Evolutionary conservation across 2,888 invertebrate genomes (phyloP), one percentile per base, ranked within the genome.

Genomic region (Drosophila acutilabella): DNA sequence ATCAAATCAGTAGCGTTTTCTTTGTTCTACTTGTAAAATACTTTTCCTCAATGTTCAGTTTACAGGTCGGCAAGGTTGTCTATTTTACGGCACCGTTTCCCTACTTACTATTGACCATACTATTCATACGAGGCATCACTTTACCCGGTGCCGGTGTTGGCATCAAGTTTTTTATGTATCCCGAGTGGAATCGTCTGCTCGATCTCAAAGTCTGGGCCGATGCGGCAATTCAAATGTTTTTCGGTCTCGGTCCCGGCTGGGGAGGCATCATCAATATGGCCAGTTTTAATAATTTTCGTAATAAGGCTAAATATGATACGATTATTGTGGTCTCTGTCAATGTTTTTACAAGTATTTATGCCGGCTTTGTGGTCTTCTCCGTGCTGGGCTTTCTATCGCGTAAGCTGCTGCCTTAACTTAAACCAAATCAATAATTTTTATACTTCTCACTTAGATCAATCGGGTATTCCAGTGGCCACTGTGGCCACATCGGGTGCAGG

Each of bases 211-310:
- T 98, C 4, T 98, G 98, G 98, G 96, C 96, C 0, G 97, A 98
- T 91, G 98, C 98, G 0, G 97, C 97, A 0, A 95, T 97, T n/a
- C 98, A 98, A 92, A 96, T 98, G 76, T 97, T 98, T 92, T 98
- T 96, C 91, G 97, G 98, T 0, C 94, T 98, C 16, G 98, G 98
- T 2, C 96, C 97, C 0, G 97, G 97, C 6, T 96, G 96, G 95
- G 97, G 97, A 44, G 96, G 96, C 7, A 94, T 97, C 59, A 94
- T 97, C 59, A 96, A 96, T 90, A 96, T 96, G 96, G 96, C 97
- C 36, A 97, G 97, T 90, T 97, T 95, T 90, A 97, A 96, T 91
- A 93, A 94, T 72, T 96, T 96, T 89, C 93, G 94, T 71, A 96
- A 96, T 88, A 95, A 95, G 81, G 96, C 95, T 0, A 90, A 80